Evolutionary conservation across 2,797 vertebrate genomes (phyloP).

Genomic region (Varecia variegata): DNA sequence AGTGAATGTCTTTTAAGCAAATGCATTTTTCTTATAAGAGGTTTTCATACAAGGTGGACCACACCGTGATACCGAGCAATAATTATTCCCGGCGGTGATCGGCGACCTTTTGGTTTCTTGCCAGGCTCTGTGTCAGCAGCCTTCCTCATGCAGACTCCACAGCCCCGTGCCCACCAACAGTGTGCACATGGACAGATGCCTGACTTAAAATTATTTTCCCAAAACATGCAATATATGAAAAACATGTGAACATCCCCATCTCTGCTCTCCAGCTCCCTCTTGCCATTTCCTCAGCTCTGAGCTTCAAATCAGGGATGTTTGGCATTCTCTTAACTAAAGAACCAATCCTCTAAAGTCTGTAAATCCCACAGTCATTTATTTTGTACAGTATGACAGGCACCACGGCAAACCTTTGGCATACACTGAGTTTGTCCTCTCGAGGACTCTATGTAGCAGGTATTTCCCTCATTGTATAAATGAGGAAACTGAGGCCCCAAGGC

Average conservation of each 20-base stretch:
- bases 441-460: neutral
- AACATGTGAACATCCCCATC: constrained; percentile 68
- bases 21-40: constrained; percentile 82
- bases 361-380: neutral
- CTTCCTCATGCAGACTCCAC: constrained; percentile 83
- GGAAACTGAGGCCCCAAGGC: neutral
- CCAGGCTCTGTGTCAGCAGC: constrained; percentile 81
- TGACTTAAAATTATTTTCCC: constrained; percentile 68
- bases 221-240: constrained; percentile 56
- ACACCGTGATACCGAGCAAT: constrained; percentile 86
- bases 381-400: neutral
- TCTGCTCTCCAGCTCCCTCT: neutral
- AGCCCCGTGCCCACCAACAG: constrained; percentile 77
- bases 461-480: neutral
- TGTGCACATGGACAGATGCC: constrained; percentile 63
- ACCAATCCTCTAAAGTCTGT: neutral
- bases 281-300: neutral
- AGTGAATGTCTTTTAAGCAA: constrained; percentile 80
- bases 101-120: constrained; percentile 12
- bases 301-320: neutral
- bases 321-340: neutral
- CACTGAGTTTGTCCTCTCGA: neutral
- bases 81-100: constrained; percentile 86
- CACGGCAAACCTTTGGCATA: neutral
- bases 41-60: constrained; percentile 82